phyloP scores from a whole-genome alignment of 2,888 invertebrate genomes.

The Thelaira solivaga region DNA sequence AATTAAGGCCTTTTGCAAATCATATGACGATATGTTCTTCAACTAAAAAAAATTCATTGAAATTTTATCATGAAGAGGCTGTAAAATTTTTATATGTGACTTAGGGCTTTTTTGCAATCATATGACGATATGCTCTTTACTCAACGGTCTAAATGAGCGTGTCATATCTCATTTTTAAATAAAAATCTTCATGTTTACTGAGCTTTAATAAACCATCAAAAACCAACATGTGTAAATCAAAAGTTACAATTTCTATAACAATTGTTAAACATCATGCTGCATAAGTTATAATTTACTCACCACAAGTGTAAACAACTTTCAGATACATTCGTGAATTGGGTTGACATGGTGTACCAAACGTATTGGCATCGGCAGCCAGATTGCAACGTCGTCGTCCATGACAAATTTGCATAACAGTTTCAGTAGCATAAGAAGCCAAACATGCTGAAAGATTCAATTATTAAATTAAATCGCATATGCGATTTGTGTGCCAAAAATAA shows the following conservation, averaged over 20 bases:
- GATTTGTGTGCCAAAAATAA: background rate
- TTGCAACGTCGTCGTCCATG: slow-evolving; percentile 90
- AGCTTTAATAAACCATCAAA: slow-evolving; percentile 21
- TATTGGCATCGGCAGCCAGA: slow-evolving; percentile 88
- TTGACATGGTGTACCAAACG: slow-evolving; percentile 90
- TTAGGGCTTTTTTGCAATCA: too few relatives aligned
- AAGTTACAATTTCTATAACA: slow-evolving; percentile 29
- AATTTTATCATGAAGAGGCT: too few relatives aligned
- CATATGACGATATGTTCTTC: too few relatives aligned
- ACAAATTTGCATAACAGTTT: slow-evolving; percentile 92
- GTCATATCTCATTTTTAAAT: too few relatives aligned
- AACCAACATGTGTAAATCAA: slow-evolving; percentile 27
- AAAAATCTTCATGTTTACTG: too few relatives aligned
- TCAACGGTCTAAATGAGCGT: too few relatives aligned
- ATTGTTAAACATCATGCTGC: slow-evolving; percentile 26
- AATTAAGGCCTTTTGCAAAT: too few relatives aligned
- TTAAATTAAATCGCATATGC: slow-evolving; percentile 48
- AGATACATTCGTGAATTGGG: slow-evolving; percentile 89
- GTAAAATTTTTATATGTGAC: too few relatives aligned
- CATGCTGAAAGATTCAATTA: slow-evolving; percentile 82
- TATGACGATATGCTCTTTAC: too few relatives aligned
- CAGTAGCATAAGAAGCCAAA: slow-evolving; percentile 90
- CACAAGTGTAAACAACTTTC: slow-evolving; percentile 92
- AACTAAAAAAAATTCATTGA: too few relatives aligned
- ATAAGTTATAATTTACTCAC: slow-evolving; percentile 79